Percentiles rank a stretch among this genome's conserved stretches.
Conservation (phyloP, 2,113 vertebrate species). For the Hoplias malabaricus region DNA sequence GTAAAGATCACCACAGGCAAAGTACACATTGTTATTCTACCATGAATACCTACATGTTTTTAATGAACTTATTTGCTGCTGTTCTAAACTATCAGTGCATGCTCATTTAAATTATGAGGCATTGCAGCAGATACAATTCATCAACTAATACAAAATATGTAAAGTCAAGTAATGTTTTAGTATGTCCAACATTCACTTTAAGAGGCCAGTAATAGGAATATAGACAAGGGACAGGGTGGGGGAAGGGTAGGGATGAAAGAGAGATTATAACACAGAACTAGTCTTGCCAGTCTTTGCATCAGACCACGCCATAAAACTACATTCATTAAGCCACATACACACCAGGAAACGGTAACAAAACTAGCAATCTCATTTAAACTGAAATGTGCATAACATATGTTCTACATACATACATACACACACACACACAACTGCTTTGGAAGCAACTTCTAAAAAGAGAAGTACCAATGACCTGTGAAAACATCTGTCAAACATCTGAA, state of each 20-base stretch:
- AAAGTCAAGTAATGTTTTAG: neutral
- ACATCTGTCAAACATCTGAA: constrained; percentile 23
- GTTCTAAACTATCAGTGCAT: neutral
- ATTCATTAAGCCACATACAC: constrained; percentile 19
- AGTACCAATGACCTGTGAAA: neutral
- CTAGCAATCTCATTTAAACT: neutral
- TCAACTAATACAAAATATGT: neutral
- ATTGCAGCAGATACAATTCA: neutral
- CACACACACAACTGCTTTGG: neutral
- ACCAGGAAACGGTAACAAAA: constrained; percentile 15
- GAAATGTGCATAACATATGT: constrained; percentile 26
- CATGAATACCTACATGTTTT: neutral
- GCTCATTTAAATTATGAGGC: neutral
- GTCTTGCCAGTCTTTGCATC: constrained; percentile 29
- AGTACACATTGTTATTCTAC: neutral
- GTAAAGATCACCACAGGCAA: neutral
- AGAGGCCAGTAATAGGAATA: neutral
- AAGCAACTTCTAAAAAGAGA: constrained; percentile 5
- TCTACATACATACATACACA: neutral
- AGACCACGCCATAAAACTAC: constrained; percentile 24
- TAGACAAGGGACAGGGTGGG: no score
- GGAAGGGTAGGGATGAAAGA: no score
- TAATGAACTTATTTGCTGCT: neutral
- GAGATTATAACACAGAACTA: neutral
- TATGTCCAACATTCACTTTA: neutral